Evolutionary conservation across 2,888 invertebrate species (phyloP), one percentile per base, ranked within the genome.

Genomic region (Phyto melanocephala): DNA sequence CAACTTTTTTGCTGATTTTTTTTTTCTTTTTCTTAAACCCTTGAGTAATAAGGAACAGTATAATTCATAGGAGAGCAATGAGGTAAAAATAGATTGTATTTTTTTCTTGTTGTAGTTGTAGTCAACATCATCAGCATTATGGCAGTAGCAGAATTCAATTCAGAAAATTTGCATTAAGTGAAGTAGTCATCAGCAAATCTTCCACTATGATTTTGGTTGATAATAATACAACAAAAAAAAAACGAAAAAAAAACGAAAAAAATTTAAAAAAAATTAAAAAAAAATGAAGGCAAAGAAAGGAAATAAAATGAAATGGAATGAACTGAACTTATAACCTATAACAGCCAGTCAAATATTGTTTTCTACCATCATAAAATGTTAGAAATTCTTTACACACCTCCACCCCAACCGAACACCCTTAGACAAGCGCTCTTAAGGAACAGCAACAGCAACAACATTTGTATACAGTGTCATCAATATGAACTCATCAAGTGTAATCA

Each of bases 161-260:
- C 79, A 79, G 79, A 75, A 82, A 85, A 86, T 85, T 86, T 86
- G 86, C 86, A 86, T 86, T 86, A 86, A 85, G 83, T 85, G 85
- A 86, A 86, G 85, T 85, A 85, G 85, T 85, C 85, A 85, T 85
- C 85, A 85, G 81, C 79, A 82, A 82, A 82, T 80, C 83, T 77
- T 83, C 79, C 75, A 79, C 82, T 79, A 82, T 82, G 82, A 78
- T 71, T 82, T 75, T 54, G 81, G 74, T 75, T 75, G 80, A 74
- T 80, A 50, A 80, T 75, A 67, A 60, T 45, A 75, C 60, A 70
- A 58, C 56, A 50, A 47, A 15, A 52, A 76, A 47, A 56, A 58
- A 67, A 72, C 50, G 67, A 35, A 47, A 47, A 33, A 42, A 60
- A 71, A 50, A 75, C 40, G 24, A 47, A 54, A 68, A 62, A 62